Base-by-base conservation (phyloP, 2,797 vertebrate species). In the Helostoma temminkii region DNA sequence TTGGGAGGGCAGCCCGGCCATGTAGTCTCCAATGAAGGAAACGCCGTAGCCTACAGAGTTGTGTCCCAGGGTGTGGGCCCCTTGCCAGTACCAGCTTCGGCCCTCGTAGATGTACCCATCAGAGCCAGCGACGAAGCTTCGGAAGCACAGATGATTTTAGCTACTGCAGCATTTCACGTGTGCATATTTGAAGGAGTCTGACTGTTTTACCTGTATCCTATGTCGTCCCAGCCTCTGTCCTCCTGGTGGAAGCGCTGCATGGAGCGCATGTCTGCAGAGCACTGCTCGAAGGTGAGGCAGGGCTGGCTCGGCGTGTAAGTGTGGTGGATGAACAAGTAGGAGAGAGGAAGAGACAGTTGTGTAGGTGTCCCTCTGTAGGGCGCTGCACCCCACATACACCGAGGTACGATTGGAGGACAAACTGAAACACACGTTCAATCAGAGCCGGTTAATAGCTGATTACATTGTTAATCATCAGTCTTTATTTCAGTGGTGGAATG, bases 241-340 rank as follows among this genome's bases (percentile, higher is more conserved):
- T 94, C 84, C 83, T 98, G 97, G 85, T 98, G 97, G 91, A 94
- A 98, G 16, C 50, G 85, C 75, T 98, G 97, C 94, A 98, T 96
- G 80, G 91, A 72, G 39, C 95, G 93, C 96, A 98, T 96, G 88
- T 93, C 75, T 0, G 32, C 76, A 0, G 95, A 77, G 5, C 97
- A 98, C 49, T 86, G 47, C 10, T 81, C 0, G 32, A 97, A 96
- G 84, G 78, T 88, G 21, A 79, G 79, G 42, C 97, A 98, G 3
- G 95, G 95, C 6, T 69, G 1, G 7, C 79, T 45, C 0, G 90
- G 96, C 0, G 22, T 14, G 47, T 76, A 66, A 0, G 96, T 97
- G 88, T 98, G 97, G 82, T 98, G 97, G 77, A 98, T 94, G 60
- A 84, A 98, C 60, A 98, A 18, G 28, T 87, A 95, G 11, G 71